Evolutionary conservation across 2,888 invertebrate genomes (phyloP), one percentile per base, ranked within the genome.

Genomic region (Anodontia alba): DNA sequence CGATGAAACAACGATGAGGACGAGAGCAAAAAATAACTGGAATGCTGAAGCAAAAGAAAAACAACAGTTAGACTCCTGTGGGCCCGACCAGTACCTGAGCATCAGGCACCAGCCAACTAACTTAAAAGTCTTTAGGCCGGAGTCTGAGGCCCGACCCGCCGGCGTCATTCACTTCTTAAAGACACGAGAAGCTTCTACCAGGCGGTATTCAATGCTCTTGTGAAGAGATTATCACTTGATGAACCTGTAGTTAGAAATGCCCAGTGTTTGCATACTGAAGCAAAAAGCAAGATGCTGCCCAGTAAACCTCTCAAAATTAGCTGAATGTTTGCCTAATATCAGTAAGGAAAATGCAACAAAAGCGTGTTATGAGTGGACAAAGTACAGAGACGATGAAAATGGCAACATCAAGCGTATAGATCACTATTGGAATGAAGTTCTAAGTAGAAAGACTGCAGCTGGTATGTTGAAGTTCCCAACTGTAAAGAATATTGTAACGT

Each of bases 381-480:
- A 77, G 31, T 77, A 69, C 31, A 42, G 49, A 68, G 29, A n/a
- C 12, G 29, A 20, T 73, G 73, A 62, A 29, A 8, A 73, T n/a
- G 66, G 46, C 1, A 20, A 70, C 20, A 1, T 73, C 20, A 1
- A 8, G n/a, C 72, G 73, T 20, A 76, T 76, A 54, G 80, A 76
- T 33, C 54, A 76, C 12, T 80, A 57, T 46, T 76, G 80, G 81
- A 73, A 69, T 23, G 62, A 79, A 74, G 69, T 79, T 42, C 26
- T 73, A n/a, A 72, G 69, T 26, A 67, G 72, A 20, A 36, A 66
- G 49, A 15, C 67, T 81, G 17, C 69, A 68, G 26, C 33, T 31
- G 74, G 73, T 38, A n/a, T 15, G 51, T 51, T 33, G 67, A 29
- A 72, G 68, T 36, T 72, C 72, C 26, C n/a, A 66, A 26, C 26